Percentiles rank a stretch among this genome's conserved stretches.
These are phyloP conservation scores for Naso thynnoides DNA, from an alignment of 2,797 vertebrate genomes.

Conservation along the genomic window DNA sequence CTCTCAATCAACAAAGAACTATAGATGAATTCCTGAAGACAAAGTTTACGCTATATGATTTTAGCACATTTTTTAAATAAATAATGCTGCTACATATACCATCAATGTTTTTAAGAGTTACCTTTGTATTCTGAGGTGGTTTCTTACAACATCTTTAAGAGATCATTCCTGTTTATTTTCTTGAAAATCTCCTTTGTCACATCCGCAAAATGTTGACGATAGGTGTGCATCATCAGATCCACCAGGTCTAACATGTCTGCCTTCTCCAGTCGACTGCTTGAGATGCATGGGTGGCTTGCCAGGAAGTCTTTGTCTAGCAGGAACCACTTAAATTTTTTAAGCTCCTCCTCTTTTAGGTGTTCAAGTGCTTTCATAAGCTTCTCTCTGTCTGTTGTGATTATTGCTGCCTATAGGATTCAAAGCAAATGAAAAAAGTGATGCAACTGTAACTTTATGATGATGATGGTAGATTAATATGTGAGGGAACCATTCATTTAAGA, in stretches of 20 bases:
- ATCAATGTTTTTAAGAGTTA: not conserved
- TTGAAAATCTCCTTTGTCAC: not conserved
- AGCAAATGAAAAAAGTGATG: not conserved
- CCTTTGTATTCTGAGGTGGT: too few relatives aligned
- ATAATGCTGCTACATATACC: too few relatives aligned
- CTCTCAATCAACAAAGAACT: too few relatives aligned
- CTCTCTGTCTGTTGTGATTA: not conserved
- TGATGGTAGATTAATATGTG: not conserved
- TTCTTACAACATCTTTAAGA: not conserved
- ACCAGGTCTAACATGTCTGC: not conserved
- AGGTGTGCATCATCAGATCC: not conserved
- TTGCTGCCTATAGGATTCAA: slow-evolving; percentile 2
- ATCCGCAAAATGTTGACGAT: not conserved
- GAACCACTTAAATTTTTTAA: slow-evolving; percentile 11
- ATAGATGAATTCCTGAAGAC: too few relatives aligned
- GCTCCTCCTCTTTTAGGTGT: not conserved
- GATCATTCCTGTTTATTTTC: slow-evolving; percentile 14
- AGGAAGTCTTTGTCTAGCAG: not conserved
- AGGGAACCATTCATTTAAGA: too few relatives aligned
- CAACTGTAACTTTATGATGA: not conserved
- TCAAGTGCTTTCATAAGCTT: not conserved
- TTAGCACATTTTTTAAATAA: too few relatives aligned
- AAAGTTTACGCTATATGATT: too few relatives aligned
- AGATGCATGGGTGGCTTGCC: not conserved
- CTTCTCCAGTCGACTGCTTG: not conserved